phyloP scores from a whole-genome alignment of 2,888 invertebrate genomes.

The Nymphalis polychloros region DNA sequence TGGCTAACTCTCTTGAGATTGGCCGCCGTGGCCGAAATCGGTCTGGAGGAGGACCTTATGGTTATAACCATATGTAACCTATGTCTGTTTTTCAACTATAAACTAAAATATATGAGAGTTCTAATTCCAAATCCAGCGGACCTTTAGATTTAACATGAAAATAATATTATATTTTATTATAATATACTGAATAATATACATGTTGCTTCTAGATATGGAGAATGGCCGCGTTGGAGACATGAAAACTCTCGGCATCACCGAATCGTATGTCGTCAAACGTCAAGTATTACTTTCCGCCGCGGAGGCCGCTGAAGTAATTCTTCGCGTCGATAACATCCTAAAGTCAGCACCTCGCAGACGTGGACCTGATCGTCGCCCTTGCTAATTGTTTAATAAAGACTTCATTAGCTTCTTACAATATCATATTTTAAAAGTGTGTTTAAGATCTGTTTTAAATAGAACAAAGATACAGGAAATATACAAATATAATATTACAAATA shows the following conservation, averaged over 20 bases:
- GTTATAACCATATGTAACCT: too few relatives aligned
- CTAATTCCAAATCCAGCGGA: too few relatives aligned
- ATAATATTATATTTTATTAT: too few relatives aligned
- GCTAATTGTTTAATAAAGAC: constrained; percentile 74
- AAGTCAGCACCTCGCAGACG: constrained; percentile 94
- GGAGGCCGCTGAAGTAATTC: constrained; percentile 99
- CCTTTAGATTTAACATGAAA: too few relatives aligned
- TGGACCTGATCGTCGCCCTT: constrained; percentile 91
- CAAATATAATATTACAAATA: too few relatives aligned
- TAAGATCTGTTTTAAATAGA: not conserved
- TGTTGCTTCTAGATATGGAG: constrained; percentile 91
- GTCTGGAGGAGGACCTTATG: too few relatives aligned
- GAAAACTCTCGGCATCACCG: constrained; percentile 94
- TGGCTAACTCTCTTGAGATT: too few relatives aligned
- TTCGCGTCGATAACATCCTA: constrained; percentile 98
- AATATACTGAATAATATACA: not conserved
- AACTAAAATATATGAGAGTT: too few relatives aligned
- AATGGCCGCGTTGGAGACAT: constrained; percentile 94
- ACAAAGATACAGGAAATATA: not conserved
- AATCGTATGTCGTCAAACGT: constrained; percentile 98
- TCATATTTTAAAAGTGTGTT: constrained; percentile 5
- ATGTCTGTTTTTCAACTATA: too few relatives aligned
- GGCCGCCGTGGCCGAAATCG: too few relatives aligned
- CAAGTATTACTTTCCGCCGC: constrained; percentile 96
- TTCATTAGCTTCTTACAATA: constrained; percentile 12